Percentiles rank a stretch among this genome's conserved stretches.
Conservation (phyloP, 2,888 invertebrate species). For the Cybosia mesomella region DNA sequence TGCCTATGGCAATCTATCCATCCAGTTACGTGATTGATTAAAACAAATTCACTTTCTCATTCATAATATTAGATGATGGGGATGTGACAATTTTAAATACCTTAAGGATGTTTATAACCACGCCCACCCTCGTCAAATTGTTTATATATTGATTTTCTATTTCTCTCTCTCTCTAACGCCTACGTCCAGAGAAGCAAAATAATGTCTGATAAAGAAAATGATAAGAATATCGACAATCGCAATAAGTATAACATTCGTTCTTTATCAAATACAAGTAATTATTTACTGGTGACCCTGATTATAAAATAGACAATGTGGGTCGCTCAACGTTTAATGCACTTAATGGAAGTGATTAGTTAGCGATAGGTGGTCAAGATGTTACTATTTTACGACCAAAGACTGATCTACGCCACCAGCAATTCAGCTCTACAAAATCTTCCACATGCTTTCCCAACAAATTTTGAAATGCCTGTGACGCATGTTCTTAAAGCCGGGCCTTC, state of each 20-base stretch:
- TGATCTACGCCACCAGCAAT: background rate
- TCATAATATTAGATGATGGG: background rate
- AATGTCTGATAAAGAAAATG: conserved; percentile 11
- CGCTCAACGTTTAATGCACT: conserved; percentile 27
- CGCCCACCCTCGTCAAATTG: background rate
- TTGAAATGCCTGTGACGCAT: background rate
- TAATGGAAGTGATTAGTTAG: conserved; percentile 24
- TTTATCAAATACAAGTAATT: conserved; percentile 25
- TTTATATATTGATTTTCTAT: background rate
- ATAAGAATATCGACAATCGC: conserved; percentile 16
- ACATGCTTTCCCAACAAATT: background rate
- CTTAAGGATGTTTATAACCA: background rate
- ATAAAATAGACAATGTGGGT: conserved; percentile 24
- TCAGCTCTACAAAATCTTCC: background rate
- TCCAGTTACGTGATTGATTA: too few relatives aligned
- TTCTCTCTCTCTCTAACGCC: background rate
- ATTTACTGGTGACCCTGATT: conserved; percentile 37
- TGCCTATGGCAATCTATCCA: too few relatives aligned
- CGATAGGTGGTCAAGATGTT: conserved; percentile 12
- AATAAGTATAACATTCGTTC: conserved; percentile 18
- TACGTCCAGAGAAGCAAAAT: background rate
- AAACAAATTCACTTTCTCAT: too few relatives aligned
- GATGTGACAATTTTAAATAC: background rate
- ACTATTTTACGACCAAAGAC: background rate
- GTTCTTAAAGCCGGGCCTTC: background rate